Base-by-base conservation (phyloP, 1,140 invertebrate genomes). In the Pentalonia nigronervosa region DNA sequence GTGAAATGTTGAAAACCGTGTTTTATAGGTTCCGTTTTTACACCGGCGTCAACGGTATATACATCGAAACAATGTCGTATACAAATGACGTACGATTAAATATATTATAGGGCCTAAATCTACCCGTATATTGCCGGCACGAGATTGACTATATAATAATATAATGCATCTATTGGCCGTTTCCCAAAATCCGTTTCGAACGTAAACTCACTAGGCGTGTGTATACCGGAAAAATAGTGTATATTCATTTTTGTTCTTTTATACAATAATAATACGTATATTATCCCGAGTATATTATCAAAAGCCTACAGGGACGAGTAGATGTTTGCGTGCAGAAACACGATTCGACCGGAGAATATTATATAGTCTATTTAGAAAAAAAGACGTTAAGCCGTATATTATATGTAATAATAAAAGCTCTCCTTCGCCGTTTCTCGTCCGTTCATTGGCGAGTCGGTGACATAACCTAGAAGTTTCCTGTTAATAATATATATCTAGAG, bases 101-200 rank as follows among this genome's bases (percentile, higher is more conserved):
- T 87, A 7, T 84, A 84, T 14, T 41, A 34, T 25, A 9, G 48
- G 45, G 30, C 47, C 47, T 34, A 34, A 34, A 21, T 36, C 8
- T 36, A 84, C 88, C 88, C 88, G 88, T 89, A 89, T 89, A 89
- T 89, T 56, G 50, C 36, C 34, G 48, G 34, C 34, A 9, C 34
- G 7, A 53, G 88, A 89, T 89, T 56, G 50, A 89, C 20, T 88
- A 88, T 23, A 30, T n/a, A 86, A 47, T 86, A 41, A 41, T 41
- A 41, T 41, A 41, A 41, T 41, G n/a, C 25, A 30, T 86, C 25
- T 14, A 89, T 89, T 56, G 34, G 48, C 88, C 23, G 41, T 89
- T 89, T 41, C 50, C 88, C 48, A 56, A 89, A 89, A 89, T 89
- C 50, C 50, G 23, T 89, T 89, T 25, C 7, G 48, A 23, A 56